phyloP scores from a whole-genome alignment of 2,113 vertebrate genomes.

The Tupaia tana region DNA sequence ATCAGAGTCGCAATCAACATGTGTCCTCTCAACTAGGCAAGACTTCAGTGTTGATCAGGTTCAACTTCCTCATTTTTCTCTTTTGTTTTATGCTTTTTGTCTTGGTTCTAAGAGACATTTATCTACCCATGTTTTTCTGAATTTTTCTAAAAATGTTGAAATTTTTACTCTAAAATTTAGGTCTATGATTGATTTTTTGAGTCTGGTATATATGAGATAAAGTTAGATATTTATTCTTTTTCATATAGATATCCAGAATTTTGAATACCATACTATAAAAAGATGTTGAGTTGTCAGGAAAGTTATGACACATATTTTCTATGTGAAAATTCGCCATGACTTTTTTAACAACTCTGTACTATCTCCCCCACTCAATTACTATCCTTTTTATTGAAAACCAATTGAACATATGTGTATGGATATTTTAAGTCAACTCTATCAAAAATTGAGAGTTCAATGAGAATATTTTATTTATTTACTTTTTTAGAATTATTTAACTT shows the following conservation, averaged over 20 bases:
- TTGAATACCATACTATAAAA: no score
- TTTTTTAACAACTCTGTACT: no score
- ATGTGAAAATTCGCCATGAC: no score
- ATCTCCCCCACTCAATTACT: not conserved
- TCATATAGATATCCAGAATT: not conserved
- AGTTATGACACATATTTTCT: no score
- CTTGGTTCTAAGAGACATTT: not conserved
- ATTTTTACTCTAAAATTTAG: not conserved
- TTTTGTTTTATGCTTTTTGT: not conserved
- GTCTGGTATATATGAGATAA: not conserved
- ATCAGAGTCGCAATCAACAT: no score
- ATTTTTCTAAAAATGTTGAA: not conserved
- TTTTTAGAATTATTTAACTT: no score
- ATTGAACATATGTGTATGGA: not conserved
- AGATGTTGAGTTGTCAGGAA: no score
- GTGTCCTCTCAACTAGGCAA: no score
- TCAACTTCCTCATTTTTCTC: not conserved
- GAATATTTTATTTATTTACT: no score
- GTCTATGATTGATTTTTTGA: not conserved
- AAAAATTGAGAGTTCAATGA: no score
- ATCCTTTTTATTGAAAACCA: conserved; percentile 1
- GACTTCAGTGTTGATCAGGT: not conserved
- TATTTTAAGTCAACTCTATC: not conserved
- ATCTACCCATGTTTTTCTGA: not conserved
- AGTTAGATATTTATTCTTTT: not conserved